These are phyloP conservation scores for Heliothis virescens DNA, from an alignment of 1,140 invertebrate species.

Conservation along the genomic window DNA sequence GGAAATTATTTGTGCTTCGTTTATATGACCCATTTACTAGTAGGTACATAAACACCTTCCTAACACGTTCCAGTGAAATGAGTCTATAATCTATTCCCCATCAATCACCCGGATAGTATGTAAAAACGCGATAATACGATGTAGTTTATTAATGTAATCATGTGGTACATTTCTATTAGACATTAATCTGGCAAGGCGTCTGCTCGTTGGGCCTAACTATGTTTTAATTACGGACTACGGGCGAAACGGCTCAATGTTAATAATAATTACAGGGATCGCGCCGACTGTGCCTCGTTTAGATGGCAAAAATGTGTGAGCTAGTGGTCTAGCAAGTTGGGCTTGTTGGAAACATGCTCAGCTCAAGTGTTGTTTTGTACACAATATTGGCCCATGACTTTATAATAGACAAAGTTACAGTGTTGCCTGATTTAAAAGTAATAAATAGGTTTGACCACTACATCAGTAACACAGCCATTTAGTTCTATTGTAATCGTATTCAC, in stretches of 20 bases:
- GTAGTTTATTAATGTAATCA: constrained; percentile 77
- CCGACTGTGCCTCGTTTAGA: constrained; percentile 58
- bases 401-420: too few species aligned
- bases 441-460: too few species aligned
- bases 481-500: too few species aligned
- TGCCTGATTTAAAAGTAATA: too few species aligned
- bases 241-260: constrained; percentile 73
- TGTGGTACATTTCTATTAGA: constrained; percentile 81
- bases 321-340: constrained; percentile 1
- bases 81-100: constrained; percentile 55
- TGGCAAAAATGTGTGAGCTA: constrained; percentile 33
- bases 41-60: constrained; percentile 7
- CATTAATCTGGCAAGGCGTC: constrained; percentile 78
- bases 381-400: too few species aligned
- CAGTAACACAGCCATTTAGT: too few species aligned
- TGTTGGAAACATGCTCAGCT: not conserved
- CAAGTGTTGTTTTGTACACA: not conserved
- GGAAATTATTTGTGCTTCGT: not conserved
- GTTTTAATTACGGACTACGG: constrained; percentile 79
- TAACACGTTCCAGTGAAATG: constrained; percentile 23
- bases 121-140: constrained; percentile 71
- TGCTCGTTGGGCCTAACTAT: constrained; percentile 74
- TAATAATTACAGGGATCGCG: constrained; percentile 77
- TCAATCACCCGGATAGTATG: constrained; percentile 65
- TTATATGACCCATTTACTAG: constrained; percentile 4